Base-by-base conservation (phyloP, 2,888 invertebrate genomes). In the Pseudococcus jackbeardsleyi region DNA sequence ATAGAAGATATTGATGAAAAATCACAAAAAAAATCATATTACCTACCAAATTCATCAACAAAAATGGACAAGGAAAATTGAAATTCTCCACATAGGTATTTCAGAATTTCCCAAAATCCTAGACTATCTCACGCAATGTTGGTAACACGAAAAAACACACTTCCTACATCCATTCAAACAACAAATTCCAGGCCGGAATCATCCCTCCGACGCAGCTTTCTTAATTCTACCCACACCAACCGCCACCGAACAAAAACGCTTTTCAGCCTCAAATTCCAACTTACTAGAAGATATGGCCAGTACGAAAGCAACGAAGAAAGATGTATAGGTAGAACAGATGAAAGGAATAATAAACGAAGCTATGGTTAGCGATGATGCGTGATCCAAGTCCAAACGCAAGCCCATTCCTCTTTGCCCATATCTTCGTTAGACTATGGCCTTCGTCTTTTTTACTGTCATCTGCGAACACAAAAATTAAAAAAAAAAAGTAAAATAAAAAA, bases 401-500 rank as follows among this genome's bases (percentile, higher is more conserved):
- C 95, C 96, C 96, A 96, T 96, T 94, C 96, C 96, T 96, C 95
- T 95, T 94, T 94, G 96, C 95, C 96, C 96, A 96, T 96, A 94
- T 94, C 93, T 93, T 93, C 93, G 94, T 93, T 94, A 94, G 94
- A 94, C 94, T 88, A 77, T 85, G 85, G 85, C 85, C 88, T 88
- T 77, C 88, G 79, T 88, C 88, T 88, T 88, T 88, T 88, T 88
- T 50, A 88, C 88, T 88, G 88, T 79, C 88, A 88, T 88, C 88
- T 88, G 88, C 22, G 9, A 64, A 22, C 64, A 22, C 22, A 64
- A 64, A 64, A 9, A 19, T 7, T 33, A 33, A 19, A 19, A 22
- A 1, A 64, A 64, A 46, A 46, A 82, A 0, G 39, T 9, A 64
- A 64, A 72, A 33, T 72, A 17, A 72, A 17, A 72, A 72, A 33